Conservation (phyloP, 2,888 invertebrate species). For the Macrophya alboannulata region DNA sequence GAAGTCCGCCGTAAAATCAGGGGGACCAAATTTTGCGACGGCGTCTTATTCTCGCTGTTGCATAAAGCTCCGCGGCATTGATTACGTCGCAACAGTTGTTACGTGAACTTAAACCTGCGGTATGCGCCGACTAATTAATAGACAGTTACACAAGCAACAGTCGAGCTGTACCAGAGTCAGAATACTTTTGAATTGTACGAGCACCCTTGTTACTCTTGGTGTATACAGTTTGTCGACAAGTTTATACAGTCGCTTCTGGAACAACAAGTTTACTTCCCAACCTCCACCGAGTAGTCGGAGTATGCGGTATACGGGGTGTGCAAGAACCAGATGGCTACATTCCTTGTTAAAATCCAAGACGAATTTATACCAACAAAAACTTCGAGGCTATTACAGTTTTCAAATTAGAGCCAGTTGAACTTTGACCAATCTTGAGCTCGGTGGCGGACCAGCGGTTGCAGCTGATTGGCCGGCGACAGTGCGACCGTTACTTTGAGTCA, state of each 20-base stretch:
- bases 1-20: too few relatives aligned
- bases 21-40: too few relatives aligned
- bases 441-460: background rate
- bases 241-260: slow-evolving; percentile 8
- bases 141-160: slow-evolving; percentile 45
- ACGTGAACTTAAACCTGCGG: slow-evolving; percentile 34
- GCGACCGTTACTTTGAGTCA: background rate
- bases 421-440: background rate
- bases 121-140: slow-evolving; percentile 35
- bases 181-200: slow-evolving; percentile 43
- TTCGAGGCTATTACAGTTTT: background rate
- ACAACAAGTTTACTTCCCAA: slow-evolving; percentile 39
- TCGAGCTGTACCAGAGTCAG: slow-evolving; percentile 1
- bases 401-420: background rate
- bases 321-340: background rate
- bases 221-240: slow-evolving; percentile 37
- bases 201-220: slow-evolving; percentile 41
- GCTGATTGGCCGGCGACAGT: background rate
- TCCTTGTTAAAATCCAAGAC: background rate
- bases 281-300: background rate
- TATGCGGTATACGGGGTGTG: background rate
- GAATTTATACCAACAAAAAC: background rate
- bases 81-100: slow-evolving; percentile 40
- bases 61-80: slow-evolving; percentile 16
- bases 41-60: too few relatives aligned